phyloP scores from a whole-genome alignment of 2,797 vertebrate species.

The Sarcophilus harrisii region DNA sequence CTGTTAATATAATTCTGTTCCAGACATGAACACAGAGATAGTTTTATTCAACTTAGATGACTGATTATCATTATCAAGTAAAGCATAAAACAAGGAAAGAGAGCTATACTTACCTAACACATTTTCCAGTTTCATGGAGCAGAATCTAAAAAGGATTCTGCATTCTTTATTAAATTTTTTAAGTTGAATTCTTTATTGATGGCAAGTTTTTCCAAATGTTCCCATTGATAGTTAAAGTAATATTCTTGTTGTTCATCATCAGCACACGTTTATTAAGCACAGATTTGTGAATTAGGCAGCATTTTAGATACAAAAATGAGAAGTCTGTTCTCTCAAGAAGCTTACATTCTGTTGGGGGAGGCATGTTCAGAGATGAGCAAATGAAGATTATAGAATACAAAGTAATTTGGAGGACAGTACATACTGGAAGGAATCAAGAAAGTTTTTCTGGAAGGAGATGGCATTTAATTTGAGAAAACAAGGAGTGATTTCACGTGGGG shows the following conservation, averaged over 20 bases:
- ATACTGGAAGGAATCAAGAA: neutral
- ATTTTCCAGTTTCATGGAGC: neutral
- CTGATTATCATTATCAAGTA: neutral
- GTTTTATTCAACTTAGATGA: neutral
- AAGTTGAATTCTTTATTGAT: neutral
- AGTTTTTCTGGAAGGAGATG: neutral
- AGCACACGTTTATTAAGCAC: neutral
- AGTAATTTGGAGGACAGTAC: neutral
- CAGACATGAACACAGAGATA: neutral
- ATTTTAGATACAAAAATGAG: neutral
- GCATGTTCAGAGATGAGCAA: neutral
- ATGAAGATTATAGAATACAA: neutral
- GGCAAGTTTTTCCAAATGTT: neutral
- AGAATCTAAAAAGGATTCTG: neutral
- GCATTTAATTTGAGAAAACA: neutral
- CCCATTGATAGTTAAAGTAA: neutral
- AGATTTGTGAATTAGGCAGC: neutral
- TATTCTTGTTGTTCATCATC: neutral
- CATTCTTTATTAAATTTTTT: neutral
- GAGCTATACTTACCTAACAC: neutral
- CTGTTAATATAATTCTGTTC: neutral
- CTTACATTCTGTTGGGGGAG: neutral
- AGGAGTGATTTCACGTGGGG: neutral
- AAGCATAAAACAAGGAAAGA: neutral
- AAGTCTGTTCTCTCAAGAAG: neutral